Evolutionary conservation across 2,888 invertebrate genomes (phyloP).

Genomic region (Liodrosophila aerea): DNA sequence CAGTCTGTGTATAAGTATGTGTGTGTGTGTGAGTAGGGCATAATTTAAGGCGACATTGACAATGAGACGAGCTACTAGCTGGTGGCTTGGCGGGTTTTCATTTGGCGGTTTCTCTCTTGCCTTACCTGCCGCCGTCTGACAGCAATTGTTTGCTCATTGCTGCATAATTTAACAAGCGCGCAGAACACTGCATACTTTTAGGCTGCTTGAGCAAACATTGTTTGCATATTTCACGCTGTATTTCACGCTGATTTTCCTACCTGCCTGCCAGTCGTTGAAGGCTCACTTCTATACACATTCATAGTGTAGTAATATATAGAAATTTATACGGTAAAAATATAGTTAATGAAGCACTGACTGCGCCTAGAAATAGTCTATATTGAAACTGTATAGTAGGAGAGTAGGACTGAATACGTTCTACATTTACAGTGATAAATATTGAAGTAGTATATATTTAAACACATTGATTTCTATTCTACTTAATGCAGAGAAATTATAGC

Average conservation of each 20-base stretch:
- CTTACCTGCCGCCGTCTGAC: constrained; percentile 46
- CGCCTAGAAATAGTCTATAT: no score
- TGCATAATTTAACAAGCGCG: constrained; percentile 65
- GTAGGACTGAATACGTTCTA: no score
- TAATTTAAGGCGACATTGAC: constrained; percentile 77
- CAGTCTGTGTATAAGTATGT: constrained; percentile 4
- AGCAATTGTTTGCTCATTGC: constrained; percentile 74
- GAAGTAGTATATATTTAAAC: no score
- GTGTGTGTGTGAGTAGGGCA: constrained; percentile 48
- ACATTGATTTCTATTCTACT: no score
- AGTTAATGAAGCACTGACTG: no score
- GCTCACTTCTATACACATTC: no score
- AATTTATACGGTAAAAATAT: no score
- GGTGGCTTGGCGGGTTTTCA: constrained; percentile 13
- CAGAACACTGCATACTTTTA: constrained; percentile 59
- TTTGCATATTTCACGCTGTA: constrained; percentile 73
- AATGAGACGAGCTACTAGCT: constrained; percentile 57
- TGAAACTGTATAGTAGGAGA: no score
- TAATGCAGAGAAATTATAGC: no score
- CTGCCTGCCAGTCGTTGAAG: background rate
- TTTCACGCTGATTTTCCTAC: constrained; percentile 66
- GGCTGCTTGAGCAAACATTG: constrained; percentile 64
- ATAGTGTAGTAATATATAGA: no score
- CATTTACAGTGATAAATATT: no score
- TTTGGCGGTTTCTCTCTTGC: constrained; percentile 11